These are phyloP conservation scores for Condylostylus longicornis DNA, from an alignment of 1,140 invertebrate species.

Conservation along the genomic window DNA sequence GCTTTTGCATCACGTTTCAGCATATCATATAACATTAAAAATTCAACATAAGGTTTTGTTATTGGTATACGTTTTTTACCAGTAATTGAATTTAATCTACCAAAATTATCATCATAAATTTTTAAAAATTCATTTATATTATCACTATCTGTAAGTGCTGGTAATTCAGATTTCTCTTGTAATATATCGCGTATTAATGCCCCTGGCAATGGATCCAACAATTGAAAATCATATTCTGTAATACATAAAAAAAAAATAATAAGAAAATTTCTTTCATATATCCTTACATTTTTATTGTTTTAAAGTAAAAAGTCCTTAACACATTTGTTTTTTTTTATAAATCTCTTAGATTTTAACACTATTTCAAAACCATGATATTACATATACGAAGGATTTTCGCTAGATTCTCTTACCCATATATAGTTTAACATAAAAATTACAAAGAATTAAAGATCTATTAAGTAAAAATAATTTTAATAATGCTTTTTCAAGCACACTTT, in stretches of 20 bases:
- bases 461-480: no score
- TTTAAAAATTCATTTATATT: constrained; percentile 29
- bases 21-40: constrained; percentile 29
- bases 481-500: no score
- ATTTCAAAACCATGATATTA: not conserved
- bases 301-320: constrained; percentile 21
- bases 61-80: constrained; percentile 30
- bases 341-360: not conserved
- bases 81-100: constrained; percentile 21
- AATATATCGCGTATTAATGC: constrained; percentile 26
- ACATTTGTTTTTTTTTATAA: not conserved
- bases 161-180: constrained; percentile 18
- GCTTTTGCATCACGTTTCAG: constrained; percentile 30
- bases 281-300: constrained; percentile 17
- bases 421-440: no score
- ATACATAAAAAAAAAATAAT: no score
- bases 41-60: constrained; percentile 30
- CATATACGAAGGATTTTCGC: not conserved
- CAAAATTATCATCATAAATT: constrained; percentile 30
- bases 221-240: constrained; percentile 14
- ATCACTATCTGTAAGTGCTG: constrained; percentile 27
- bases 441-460: no score
- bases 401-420: no score
- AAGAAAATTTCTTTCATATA: no score
- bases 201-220: constrained; percentile 20